Evolutionary conservation across 2,888 invertebrate species (phyloP), one percentile per base, ranked within the genome.

Genomic region (Seira ritae): DNA sequence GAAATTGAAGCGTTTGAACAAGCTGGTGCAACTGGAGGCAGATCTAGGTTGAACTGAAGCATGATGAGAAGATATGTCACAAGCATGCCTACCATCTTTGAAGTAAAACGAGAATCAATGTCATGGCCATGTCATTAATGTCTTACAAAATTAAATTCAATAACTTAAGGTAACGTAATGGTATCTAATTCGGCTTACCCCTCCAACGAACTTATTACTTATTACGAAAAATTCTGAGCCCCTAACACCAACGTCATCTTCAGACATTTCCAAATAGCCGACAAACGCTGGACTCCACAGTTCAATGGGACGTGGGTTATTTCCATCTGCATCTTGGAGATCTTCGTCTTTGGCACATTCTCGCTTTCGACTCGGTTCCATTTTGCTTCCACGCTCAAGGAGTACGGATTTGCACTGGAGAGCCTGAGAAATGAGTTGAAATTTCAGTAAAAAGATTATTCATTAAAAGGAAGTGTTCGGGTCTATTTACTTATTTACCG

Each of bases 171-270:
- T n/a, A n/a, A n/a, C n/a, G n/a, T n/a, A n/a, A n/a, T n/a, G n/a
- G n/a, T n/a, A n/a, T n/a, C n/a, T n/a, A n/a, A n/a, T n/a, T n/a
- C n/a, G 17, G 19, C 42, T 24, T 55, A 76, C 75, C 31, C n/a
- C 50, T 22, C 68, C 75, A 55, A 76, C 24, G 19, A 76, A 68
- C n/a, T 76, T n/a, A n/a, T 55, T 55, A 8, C 55, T 76, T 20
- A 76, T 76, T 12, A 76, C 68, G 31, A 76, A 76, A 19, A 76
- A 76, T 19, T 76, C 75, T n/a, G 75, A 67, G 4, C 68, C 75
- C 15, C 75, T 15, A 6, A 76, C 75, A 0, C 75, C 75, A 12
- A 76, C 31, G 19, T 76, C 68, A 3, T 68, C 37, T 24, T 76
- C 75, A 1, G 75, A 76, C 68, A 76, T 55, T 24, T 76, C 68